A percentile compares a stretch with the other conserved stretches of the same genome.
Evolutionary conservation across 2,113 vertebrate genomes (phyloP).

Genomic region (Coturnix japonica): DNA sequence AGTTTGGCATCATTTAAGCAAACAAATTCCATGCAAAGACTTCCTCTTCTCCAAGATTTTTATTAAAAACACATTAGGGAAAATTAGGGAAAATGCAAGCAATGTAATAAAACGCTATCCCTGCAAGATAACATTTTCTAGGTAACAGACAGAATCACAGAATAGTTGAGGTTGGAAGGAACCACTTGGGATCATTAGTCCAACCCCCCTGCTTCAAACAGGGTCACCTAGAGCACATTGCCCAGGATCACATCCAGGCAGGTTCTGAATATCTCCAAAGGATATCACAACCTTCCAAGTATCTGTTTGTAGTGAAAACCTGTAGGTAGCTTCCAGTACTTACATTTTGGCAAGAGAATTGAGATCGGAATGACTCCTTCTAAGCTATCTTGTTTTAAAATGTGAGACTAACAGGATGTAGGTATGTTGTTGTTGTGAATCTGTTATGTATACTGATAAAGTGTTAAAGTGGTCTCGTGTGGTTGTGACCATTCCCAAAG

Average conservation of each 20-base stretch:
- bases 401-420: not conserved
- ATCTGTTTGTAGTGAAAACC: not conserved
- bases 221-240: too few species aligned
- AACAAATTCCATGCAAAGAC: not conserved
- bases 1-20: rapidly evolving
- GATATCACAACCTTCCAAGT: not conserved
- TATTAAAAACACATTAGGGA: not conserved
- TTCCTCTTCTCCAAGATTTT: not conserved
- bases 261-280: too few species aligned
- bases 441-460: not conserved
- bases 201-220: too few species aligned
- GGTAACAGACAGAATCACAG: not conserved
- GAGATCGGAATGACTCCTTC: not conserved
- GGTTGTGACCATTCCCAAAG: not conserved
- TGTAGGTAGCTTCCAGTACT: not conserved
- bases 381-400: not conserved
- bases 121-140: not conserved
- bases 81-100: not conserved
- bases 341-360: not conserved
- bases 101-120: not conserved
- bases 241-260: too few species aligned
- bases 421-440: not conserved
- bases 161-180: too few species aligned
- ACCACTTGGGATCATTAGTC: too few species aligned
- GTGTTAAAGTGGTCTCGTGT: not conserved